Conservation (phyloP, 2,797 vertebrate species). For the Intellagama lesueurii region DNA sequence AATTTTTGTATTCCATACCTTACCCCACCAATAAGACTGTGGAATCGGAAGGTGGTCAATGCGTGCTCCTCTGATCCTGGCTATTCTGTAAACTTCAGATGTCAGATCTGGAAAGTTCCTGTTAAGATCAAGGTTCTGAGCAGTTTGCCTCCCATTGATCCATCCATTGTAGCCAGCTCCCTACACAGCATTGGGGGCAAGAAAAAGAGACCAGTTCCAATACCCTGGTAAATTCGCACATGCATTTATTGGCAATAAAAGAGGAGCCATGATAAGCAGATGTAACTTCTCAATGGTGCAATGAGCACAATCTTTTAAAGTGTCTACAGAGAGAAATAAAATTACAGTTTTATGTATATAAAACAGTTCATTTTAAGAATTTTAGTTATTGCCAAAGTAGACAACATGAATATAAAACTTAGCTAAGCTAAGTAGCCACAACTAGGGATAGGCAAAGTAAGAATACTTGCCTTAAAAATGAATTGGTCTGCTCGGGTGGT, state of each 20-base stretch:
- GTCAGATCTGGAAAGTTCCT: constrained; percentile 98
- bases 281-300: constrained; percentile 2
- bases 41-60: constrained; percentile 93
- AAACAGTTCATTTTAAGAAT: background rate
- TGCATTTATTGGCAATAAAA: constrained; percentile 2
- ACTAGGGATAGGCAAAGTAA: too few species aligned
- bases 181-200: constrained; percentile 71
- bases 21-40: constrained; percentile 92
- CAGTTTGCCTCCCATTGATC: constrained; percentile 90
- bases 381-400: background rate
- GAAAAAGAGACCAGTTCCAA: background rate
- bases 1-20: constrained; percentile 82
- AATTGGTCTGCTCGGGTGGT: too few species aligned
- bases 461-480: background rate
- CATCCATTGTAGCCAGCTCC: constrained; percentile 93
- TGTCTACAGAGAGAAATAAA: too few species aligned
- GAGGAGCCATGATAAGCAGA: background rate
- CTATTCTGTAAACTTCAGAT: constrained; percentile 87
- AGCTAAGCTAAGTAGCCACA: background rate
- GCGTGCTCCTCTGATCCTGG: constrained; percentile 81
- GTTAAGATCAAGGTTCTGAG: constrained; percentile 95
- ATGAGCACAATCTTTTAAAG: too few species aligned
- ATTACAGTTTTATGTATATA: too few species aligned
- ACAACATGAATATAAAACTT: background rate
- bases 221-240: constrained; percentile 1